A percentile compares a stretch with the other conserved stretches of the same genome.
These are phyloP conservation scores for Tapirus terrestris DNA, from an alignment of 2,113 vertebrate species.

Conservation along the genomic window DNA sequence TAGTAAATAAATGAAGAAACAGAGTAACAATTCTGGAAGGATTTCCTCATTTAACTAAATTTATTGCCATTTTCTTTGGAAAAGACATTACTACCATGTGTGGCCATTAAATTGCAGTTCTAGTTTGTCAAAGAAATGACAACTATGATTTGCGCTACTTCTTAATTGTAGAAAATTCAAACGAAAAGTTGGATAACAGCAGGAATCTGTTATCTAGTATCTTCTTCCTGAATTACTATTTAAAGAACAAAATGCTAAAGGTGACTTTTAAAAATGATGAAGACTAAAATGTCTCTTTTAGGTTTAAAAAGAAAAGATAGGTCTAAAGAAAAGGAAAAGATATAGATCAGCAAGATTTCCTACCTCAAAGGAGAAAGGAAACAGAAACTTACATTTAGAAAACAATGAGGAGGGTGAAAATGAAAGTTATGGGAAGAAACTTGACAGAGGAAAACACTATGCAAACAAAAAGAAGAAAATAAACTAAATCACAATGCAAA, in stretches of 20 bases:
- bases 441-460: not conserved
- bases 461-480: not conserved
- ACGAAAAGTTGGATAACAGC: not conserved
- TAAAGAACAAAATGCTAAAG: constrained; percentile 23
- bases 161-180: constrained; percentile 18
- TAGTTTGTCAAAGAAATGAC: not conserved
- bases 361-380: constrained; percentile 55
- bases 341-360: not conserved
- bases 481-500: not conserved
- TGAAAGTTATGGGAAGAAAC: not conserved
- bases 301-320: not conserved
- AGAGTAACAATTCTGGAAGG: not conserved
- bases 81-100: not conserved
- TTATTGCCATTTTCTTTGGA: constrained; percentile 28
- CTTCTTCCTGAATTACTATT: not conserved
- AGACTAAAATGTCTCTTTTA: not conserved
- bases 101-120: not conserved
- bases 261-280: constrained; percentile 18
- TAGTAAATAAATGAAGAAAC: not conserved
- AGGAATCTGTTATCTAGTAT: not conserved
- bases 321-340: not conserved
- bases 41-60: constrained; percentile 30
- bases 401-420: not conserved
- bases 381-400: constrained; percentile 59
- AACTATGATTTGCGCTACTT: not conserved